phyloP scores from a whole-genome alignment of 2,888 invertebrate genomes.

The Salpingus planirostris region DNA sequence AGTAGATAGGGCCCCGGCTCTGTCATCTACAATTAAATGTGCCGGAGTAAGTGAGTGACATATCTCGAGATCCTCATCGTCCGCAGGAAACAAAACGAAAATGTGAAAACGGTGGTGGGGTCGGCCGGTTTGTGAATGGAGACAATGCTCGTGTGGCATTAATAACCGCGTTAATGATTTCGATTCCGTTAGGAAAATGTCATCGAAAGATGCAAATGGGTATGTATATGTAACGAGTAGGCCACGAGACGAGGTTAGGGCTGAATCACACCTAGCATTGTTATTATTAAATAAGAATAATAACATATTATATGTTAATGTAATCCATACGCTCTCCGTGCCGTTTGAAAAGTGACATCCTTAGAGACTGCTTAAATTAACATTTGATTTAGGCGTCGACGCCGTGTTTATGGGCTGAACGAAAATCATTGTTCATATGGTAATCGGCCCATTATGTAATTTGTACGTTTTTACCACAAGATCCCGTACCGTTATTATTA shows the following conservation, averaged over 20 bases:
- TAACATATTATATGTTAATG: slow-evolving; percentile 44
- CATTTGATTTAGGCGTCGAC: slow-evolving; percentile 40
- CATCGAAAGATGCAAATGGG: slow-evolving; percentile 5
- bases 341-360: slow-evolving; percentile 39
- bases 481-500: neutral
- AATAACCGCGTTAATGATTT: no score
- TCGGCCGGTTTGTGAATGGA: no score
- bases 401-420: slow-evolving; percentile 33
- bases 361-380: slow-evolving; percentile 40
- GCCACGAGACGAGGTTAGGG: slow-evolving; percentile 27
- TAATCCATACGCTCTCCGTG: slow-evolving; percentile 33
- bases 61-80: no score
- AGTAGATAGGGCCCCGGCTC: no score
- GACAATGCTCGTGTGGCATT: no score
- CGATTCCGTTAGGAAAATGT: slow-evolving; percentile 5
- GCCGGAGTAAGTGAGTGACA: no score
- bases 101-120: no score
- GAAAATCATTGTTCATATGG: slow-evolving; percentile 41
- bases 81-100: no score
- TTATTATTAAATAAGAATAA: slow-evolving; percentile 42
- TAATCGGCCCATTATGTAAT: slow-evolving; percentile 33
- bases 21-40: no score
- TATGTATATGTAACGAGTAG: slow-evolving; percentile 12
- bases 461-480: slow-evolving; percentile 5
- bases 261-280: slow-evolving; percentile 40